Evolutionary conservation across 2,797 vertebrate species (phyloP).

Genomic region (Peromyscus nudipes): DNA sequence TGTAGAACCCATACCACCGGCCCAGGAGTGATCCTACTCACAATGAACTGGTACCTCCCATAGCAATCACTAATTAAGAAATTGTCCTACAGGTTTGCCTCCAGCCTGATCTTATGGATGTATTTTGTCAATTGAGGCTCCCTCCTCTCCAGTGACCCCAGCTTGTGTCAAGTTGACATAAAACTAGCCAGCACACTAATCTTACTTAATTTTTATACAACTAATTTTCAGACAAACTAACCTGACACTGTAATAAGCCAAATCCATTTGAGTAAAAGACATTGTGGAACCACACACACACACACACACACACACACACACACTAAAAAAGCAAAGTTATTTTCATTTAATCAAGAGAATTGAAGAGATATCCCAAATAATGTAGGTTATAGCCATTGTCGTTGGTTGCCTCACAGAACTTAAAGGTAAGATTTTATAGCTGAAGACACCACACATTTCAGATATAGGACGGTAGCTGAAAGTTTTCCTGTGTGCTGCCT

Average conservation of each 20-base stretch:
- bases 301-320: background rate
- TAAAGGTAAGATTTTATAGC: background rate
- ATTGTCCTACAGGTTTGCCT: background rate
- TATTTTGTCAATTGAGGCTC: background rate
- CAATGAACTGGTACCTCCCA: background rate
- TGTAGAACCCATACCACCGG: too few species aligned
- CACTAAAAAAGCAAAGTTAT: background rate
- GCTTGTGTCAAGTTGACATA: background rate
- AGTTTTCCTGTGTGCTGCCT: too few species aligned
- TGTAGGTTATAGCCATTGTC: background rate
- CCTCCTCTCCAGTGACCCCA: background rate
- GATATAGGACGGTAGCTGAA: background rate
- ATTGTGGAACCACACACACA: too few species aligned
- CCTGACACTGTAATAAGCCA: background rate
- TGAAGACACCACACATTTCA: background rate
- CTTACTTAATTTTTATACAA: conserved; percentile 18
- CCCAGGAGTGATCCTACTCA: background rate
- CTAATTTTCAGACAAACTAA: conserved; percentile 37
- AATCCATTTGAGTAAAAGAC: conserved; percentile 16
- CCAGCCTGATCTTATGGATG: background rate
- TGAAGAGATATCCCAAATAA: background rate
- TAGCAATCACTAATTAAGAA: background rate
- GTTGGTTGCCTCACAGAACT: background rate
- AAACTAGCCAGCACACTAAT: background rate
- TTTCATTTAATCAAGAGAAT: background rate